Evolutionary conservation across 2,113 vertebrate genomes (phyloP).

Genomic region (Trichechus manatus): DNA sequence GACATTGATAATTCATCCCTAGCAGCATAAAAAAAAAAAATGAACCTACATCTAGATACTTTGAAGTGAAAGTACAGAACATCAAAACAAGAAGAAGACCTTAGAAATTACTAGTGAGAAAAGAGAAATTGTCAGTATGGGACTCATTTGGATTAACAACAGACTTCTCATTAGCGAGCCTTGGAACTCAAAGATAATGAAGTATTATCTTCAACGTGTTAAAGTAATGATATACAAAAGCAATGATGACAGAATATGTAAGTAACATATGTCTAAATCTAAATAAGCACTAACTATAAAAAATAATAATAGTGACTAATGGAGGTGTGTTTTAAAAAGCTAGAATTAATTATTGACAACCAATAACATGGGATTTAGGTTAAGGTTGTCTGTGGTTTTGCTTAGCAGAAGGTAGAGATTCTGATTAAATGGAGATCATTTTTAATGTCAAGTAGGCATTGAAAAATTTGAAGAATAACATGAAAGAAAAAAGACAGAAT

Average conservation of each 20-base stretch:
- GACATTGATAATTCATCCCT: background rate
- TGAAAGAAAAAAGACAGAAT: conserved; percentile 1
- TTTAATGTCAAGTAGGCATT: background rate
- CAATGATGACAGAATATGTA: background rate
- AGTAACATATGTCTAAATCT: background rate
- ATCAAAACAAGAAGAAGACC: background rate
- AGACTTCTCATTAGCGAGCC: background rate
- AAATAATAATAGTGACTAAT: background rate
- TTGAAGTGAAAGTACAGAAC: background rate
- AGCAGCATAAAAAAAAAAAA: background rate
- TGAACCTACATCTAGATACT: background rate
- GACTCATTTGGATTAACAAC: background rate
- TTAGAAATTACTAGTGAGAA: background rate
- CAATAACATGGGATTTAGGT: background rate
- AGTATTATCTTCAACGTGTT: background rate
- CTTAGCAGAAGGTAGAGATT: background rate
- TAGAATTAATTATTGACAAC: background rate
- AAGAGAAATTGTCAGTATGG: background rate
- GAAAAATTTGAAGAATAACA: background rate
- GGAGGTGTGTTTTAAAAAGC: background rate
- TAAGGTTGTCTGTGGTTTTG: background rate
- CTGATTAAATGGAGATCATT: background rate
- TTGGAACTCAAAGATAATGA: background rate
- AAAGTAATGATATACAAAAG: background rate
- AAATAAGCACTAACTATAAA: background rate